Conservation (phyloP, 1,140 invertebrate genomes). For the Calephelis virginiensis region DNA sequence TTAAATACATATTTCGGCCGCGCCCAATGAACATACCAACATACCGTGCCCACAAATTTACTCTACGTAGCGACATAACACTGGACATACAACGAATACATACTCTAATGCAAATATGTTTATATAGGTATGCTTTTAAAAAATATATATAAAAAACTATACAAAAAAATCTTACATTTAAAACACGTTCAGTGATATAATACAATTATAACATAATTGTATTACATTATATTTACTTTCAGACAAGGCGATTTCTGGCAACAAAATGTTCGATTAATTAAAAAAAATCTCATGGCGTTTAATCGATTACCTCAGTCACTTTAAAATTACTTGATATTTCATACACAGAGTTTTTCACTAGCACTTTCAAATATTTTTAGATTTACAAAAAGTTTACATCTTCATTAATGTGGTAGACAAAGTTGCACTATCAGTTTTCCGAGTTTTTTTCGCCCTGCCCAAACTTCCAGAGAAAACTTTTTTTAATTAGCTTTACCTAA, state of each 20-base stretch:
- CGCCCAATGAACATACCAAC: constrained; percentile 71
- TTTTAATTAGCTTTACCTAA: no score
- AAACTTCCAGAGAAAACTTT: no score
- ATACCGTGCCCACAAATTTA: constrained; percentile 32
- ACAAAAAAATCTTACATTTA: background rate
- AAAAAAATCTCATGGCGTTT: no score
- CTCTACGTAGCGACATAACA: constrained; percentile 15
- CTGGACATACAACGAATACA: constrained; percentile 1
- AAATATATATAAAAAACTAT: background rate
- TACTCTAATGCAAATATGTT: constrained; percentile 2
- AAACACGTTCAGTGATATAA: background rate
- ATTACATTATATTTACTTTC: background rate
- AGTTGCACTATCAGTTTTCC: no score
- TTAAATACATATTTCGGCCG: constrained; percentile 41
- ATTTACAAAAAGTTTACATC: no score
- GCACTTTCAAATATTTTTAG: no score
- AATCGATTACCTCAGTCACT: no score
- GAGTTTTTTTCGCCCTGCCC: no score
- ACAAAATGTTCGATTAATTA: no score
- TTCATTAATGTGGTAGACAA: no score
- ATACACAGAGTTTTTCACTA: no score
- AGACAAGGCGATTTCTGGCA: background rate
- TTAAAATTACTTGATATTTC: no score
- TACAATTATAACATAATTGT: background rate
- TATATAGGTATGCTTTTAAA: background rate